Percentiles rank a stretch among this genome's conserved stretches.
Conservation (phyloP, 2,888 invertebrate genomes). For the Lasius platythorax region DNA sequence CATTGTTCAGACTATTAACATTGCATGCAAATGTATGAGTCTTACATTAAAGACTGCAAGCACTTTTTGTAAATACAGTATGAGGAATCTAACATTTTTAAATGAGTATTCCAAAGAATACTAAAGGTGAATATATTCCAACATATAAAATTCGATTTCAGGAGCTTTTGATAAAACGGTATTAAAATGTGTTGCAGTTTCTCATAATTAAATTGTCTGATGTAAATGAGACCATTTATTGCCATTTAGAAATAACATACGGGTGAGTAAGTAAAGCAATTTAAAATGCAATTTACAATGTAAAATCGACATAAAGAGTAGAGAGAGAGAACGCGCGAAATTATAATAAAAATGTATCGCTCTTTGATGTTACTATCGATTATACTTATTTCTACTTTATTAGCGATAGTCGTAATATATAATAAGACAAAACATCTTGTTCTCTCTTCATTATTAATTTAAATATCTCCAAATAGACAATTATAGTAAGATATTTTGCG, state of each 20-base stretch:
- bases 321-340: slow-evolving; percentile 18
- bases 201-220: slow-evolving; percentile 51
- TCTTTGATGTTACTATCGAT: slow-evolving; percentile 45
- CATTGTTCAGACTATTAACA: slow-evolving; percentile 7
- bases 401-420: background rate
- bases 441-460: slow-evolving; percentile 11
- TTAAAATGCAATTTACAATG: slow-evolving; percentile 47
- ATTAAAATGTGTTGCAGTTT: slow-evolving; percentile 47
- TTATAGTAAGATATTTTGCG: slow-evolving; percentile 20
- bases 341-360: slow-evolving; percentile 39
- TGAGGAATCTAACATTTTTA: slow-evolving; percentile 16
- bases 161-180: slow-evolving; percentile 44
- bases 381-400: slow-evolving; percentile 19
- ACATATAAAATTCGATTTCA: slow-evolving; percentile 45
- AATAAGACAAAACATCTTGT: background rate
- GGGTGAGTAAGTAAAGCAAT: slow-evolving; percentile 47
- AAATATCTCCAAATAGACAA: slow-evolving; percentile 39
- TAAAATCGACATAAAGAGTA: slow-evolving; percentile 33
- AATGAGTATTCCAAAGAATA: slow-evolving; percentile 24
- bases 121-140: slow-evolving; percentile 4
- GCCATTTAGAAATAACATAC: slow-evolving; percentile 50
- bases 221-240: slow-evolving; percentile 54
- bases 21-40: slow-evolving; percentile 39
- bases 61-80: background rate
- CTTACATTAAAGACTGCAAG: slow-evolving; percentile 3